Evolutionary conservation across 2,797 vertebrate genomes (phyloP).

Genomic region (Lycodopsis pacificus): DNA sequence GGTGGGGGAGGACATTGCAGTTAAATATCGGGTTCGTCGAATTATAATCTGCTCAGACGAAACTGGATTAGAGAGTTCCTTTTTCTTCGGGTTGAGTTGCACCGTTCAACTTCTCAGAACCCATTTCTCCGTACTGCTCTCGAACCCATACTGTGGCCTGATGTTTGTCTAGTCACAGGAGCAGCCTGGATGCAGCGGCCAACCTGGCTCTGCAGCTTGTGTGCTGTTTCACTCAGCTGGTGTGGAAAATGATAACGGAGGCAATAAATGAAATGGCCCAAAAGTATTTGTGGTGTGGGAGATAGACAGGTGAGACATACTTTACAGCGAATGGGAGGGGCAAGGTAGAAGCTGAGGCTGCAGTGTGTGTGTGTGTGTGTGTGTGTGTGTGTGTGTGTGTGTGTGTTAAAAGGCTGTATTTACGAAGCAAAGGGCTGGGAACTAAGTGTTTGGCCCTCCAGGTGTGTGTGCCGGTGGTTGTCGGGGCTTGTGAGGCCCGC

Average conservation of each 20-base stretch:
- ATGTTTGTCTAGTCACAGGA: constrained; percentile 55
- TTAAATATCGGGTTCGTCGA: constrained; percentile 25
- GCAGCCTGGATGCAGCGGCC: constrained; percentile 56
- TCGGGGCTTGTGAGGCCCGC: constrained; percentile 78
- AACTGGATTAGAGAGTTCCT: constrained; percentile 30
- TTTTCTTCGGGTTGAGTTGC: constrained; percentile 14
- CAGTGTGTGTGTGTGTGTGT: constrained; percentile 51
- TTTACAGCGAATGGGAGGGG: constrained; percentile 63
- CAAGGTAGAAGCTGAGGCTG: constrained; percentile 62
- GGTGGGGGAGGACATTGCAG: constrained; percentile 1
- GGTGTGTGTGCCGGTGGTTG: constrained; percentile 80
- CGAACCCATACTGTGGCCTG: constrained; percentile 21
- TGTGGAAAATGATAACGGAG: constrained; percentile 69
- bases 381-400: constrained; percentile 32
- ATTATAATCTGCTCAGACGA: constrained; percentile 30
- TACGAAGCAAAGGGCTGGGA: constrained; percentile 76
- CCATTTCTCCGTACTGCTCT: constrained; percentile 25
- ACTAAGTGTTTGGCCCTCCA: constrained; percentile 81
- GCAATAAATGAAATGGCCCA: constrained; percentile 70
- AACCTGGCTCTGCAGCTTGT: constrained; percentile 34
- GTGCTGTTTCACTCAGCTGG: constrained; percentile 46
- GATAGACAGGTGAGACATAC: constrained; percentile 66
- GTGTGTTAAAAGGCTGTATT: constrained; percentile 64
- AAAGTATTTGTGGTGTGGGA: constrained; percentile 68
- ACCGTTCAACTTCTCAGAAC: constrained; percentile 29